Evolutionary conservation across 2,888 invertebrate genomes (phyloP).

Genomic region (Anorthoa munda): DNA sequence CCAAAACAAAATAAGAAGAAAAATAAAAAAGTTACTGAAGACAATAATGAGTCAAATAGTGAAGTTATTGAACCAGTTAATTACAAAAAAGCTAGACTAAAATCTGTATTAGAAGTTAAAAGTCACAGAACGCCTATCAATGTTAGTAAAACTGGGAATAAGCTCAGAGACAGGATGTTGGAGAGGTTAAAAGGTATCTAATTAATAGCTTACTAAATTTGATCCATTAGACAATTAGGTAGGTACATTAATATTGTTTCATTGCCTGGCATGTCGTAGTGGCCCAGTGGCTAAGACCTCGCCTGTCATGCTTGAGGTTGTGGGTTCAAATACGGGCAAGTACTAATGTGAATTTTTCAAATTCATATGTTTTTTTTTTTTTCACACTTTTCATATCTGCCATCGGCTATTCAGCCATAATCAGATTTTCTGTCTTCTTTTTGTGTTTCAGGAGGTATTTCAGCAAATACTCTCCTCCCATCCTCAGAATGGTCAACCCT

Average conservation of each 20-base stretch:
- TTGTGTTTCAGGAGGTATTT: too few species aligned
- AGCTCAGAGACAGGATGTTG: slow-evolving; percentile 92
- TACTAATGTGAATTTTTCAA: too few species aligned
- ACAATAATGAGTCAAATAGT: slow-evolving; percentile 37
- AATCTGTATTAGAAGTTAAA: slow-evolving; percentile 67
- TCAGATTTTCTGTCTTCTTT: too few species aligned
- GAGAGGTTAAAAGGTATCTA: slow-evolving; percentile 91
- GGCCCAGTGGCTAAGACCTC: too few species aligned
- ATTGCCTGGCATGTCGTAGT: too few species aligned
- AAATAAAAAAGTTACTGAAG: slow-evolving; percentile 15
- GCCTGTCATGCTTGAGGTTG: too few species aligned
- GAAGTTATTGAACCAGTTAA: slow-evolving; percentile 53
- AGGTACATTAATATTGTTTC: background rate
- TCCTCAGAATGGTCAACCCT: too few species aligned
- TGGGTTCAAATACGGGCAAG: too few species aligned
- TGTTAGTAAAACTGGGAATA: slow-evolving; percentile 70
- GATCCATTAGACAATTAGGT: background rate
- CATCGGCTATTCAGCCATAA: too few species aligned
- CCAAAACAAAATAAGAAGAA: slow-evolving; percentile 27
- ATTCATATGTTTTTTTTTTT: too few species aligned
- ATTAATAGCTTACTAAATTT: background rate
- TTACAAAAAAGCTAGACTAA: slow-evolving; percentile 75
- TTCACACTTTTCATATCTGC: too few species aligned
- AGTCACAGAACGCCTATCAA: slow-evolving; percentile 76
- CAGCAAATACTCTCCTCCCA: too few species aligned